These are phyloP conservation scores for Drosophila anomelani DNA, from an alignment of 2,888 invertebrate genomes.

Conservation along the genomic window DNA sequence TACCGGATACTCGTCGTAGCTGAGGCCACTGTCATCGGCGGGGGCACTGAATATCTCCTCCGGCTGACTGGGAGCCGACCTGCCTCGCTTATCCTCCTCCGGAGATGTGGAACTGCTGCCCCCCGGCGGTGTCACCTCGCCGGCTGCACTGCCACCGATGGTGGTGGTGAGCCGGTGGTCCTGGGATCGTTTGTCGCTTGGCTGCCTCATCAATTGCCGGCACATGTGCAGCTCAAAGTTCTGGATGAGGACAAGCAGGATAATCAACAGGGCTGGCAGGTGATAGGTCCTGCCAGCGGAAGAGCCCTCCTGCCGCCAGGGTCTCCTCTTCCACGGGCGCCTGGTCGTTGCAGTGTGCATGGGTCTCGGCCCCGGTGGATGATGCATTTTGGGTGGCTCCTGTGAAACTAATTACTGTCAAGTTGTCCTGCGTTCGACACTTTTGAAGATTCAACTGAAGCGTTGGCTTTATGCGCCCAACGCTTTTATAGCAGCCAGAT, in stretches of 20 bases:
- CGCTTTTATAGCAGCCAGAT: conserved; percentile 70
- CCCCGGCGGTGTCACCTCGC: conserved; percentile 27
- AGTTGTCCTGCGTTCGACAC: conserved; percentile 42
- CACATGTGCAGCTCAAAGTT: conserved; percentile 72
- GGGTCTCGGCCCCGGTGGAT: conserved; percentile 33
- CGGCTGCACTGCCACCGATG: conserved; percentile 24
- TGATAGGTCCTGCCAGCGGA: conserved; percentile 46
- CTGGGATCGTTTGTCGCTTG: conserved; percentile 39
- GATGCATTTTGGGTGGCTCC: conserved; percentile 34
- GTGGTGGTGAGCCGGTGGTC: conserved; percentile 14
- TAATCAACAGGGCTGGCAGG: conserved; percentile 66
- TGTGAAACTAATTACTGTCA: conserved; percentile 42
- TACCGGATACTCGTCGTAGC: conserved; percentile 84
- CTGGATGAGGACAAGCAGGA: conserved; percentile 70
- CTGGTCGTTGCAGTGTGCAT: conserved; percentile 36
- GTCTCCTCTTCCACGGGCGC: conserved; percentile 16
- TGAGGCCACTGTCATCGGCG: conserved; percentile 68
- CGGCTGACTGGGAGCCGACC: conserved; percentile 64
- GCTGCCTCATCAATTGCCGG: conserved; percentile 60
- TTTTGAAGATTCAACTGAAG: conserved; percentile 76
- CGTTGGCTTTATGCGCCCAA: conserved; percentile 53
- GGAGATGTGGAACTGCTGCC: conserved; percentile 4
- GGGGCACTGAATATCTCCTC: conserved; percentile 80
- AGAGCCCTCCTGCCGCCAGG: conserved; percentile 24
- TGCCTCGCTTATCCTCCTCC: conserved; percentile 52